Base-by-base conservation (phyloP, 2,888 invertebrate species). In the Hirtodrosophila duncani region DNA sequence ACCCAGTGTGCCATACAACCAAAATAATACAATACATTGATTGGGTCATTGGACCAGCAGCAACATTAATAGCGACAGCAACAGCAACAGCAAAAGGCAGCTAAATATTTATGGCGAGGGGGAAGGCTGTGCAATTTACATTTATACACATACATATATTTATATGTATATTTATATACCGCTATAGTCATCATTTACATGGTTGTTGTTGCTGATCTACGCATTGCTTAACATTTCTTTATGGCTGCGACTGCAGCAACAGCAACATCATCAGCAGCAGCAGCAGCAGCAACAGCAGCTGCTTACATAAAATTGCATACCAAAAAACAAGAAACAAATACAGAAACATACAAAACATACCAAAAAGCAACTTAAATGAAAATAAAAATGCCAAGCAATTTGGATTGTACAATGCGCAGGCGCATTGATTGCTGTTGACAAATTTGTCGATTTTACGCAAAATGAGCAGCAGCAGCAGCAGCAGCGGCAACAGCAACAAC, bases 361-460 rank as follows among this genome's bases (percentile, higher is more conserved):
- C 13, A 36, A 24, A 33, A 38, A 34, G 24, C n/a, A 16, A 3
- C 3, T 20, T 31, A 10, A 53, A 38, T 55, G 37, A 44, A 67
- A 67, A 75, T 61, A 58, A 74, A n/a, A 70, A 74, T 78, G 52
- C 39, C 52, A 74, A 56, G n/a, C 63, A 49, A 78, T 70, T 74
- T 58, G 42, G 57, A 55, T 69, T 69, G 70, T 53, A 72, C 61
- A 77, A 69, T 74, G 39, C 52, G 44, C 67, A 57, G 56, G 45
- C 29, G 56, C 67, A 59, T 58, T 58, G 69, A 72, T 57, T 69
- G 78, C 49, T 16, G 30, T 58, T 71, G 72, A 69, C 77, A 67
- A 77, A 70, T 70, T 71, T 70, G 75, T 74, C 51, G 33, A 66
- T 45, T 55, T 58, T 49, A 52, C 66, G 78, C 66, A 55, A 63